These are phyloP conservation scores for Drosophila rubida DNA, from an alignment of 2,888 invertebrate species.

Conservation along the genomic window DNA sequence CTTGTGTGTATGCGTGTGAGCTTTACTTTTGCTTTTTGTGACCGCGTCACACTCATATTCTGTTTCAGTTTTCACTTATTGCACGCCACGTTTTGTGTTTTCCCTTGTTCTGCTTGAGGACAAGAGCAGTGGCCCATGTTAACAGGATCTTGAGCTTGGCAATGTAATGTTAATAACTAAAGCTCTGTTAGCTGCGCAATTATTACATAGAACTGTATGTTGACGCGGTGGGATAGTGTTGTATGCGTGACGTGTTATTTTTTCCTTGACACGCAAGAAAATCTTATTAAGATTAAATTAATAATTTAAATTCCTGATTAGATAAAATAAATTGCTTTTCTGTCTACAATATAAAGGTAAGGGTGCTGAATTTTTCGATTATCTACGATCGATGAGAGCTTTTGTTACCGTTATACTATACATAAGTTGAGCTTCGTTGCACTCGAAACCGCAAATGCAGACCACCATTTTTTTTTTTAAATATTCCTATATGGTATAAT, in stretches of 20 bases:
- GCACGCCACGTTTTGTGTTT: slow-evolving; percentile 20
- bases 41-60: slow-evolving; percentile 1
- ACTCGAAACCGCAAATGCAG: slow-evolving; percentile 7
- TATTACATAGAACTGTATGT: neutral
- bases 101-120: slow-evolving; percentile 2
- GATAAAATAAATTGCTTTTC: slow-evolving; percentile 4
- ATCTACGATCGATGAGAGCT: neutral
- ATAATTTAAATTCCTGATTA: neutral
- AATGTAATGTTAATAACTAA: neutral
- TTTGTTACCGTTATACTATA: slow-evolving; percentile 15
- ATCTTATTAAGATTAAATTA: neutral
- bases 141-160: slow-evolving; percentile 19
- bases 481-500: neutral
- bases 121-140: neutral
- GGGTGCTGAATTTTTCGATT: neutral
- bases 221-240: neutral
- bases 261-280: neutral
- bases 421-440: slow-evolving; percentile 6
- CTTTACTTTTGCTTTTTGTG: slow-evolving; percentile 68
- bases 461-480: neutral
- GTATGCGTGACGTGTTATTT: neutral
- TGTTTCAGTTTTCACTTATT: neutral
- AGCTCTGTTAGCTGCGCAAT: slow-evolving; percentile 1
- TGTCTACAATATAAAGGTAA: neutral
- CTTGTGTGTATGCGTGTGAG: slow-evolving; percentile 25